Evolutionary conservation across 2,797 vertebrate genomes (phyloP), one percentile per base, ranked within the genome.

Genomic region (Sebastolobus alascanus): DNA sequence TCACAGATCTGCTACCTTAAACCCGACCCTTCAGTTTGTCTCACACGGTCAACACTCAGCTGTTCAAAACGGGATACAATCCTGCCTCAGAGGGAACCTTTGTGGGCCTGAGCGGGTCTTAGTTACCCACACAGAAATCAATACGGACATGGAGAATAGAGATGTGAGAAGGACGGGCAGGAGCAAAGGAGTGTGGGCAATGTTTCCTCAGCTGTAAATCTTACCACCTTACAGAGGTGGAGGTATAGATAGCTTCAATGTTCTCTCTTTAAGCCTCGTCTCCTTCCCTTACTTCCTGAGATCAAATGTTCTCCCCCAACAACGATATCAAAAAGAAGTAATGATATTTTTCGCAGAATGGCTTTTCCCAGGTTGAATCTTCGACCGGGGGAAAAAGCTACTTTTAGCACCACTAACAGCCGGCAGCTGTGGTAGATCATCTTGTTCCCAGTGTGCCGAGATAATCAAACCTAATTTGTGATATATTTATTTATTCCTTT

Each of bases 101-200:
- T 61, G 67, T 71, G 68, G 71, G 72, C 60, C 80, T 70, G 71
- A 82, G 67, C 14, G 16, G 75, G 69, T 76, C 73, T 86, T 70
- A 81, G 77, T 78, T 84, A 86, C 90, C 90, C 84, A 89, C 88
- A 80, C 73, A 77, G 61, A 92, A 94, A 92, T 94, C 93, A 80
- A 93, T 94, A 79, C 1, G 12, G 29, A 88, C 86, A 74, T 20
- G 37, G 46, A 83, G 87, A 74, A 78, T 35, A 79, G 65, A 86
- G 80, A 67, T 27, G 56, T 63, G 60, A 84, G 87, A 77, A 70
- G 27, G 70, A 59, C 33, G 75, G 69, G 72, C 58, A 65, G 58
- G 67, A 79, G 75, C 46, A 76, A 78, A 76, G 56, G 6, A 89
- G 67, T 75, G 81, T 82, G 74, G 80, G 84, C 82, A 81, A 78